phyloP scores from a whole-genome alignment of 2,113 vertebrate genomes.

The Ptilonorhynchus violaceus region DNA sequence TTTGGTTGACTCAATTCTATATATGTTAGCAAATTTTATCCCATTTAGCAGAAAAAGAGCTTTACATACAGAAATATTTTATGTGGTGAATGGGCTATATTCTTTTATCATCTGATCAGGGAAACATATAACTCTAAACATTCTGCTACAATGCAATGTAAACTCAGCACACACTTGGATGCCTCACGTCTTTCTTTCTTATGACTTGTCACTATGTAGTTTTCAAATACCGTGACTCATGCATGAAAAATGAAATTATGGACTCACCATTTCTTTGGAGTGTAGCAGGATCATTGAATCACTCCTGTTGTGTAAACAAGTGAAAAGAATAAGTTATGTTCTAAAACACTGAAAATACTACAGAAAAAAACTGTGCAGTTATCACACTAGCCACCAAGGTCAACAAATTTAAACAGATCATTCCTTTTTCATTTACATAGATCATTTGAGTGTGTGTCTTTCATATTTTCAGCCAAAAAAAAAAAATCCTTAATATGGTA shows the following conservation, averaged over 20 bases:
- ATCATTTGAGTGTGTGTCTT: not conserved
- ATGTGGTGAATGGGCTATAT: not conserved
- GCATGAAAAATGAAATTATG: not conserved
- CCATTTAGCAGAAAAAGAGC: not conserved
- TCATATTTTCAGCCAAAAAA: not conserved
- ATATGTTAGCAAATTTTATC: not conserved
- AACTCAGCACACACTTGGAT: not conserved
- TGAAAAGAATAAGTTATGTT: not conserved
- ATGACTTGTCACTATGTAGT: not conserved
- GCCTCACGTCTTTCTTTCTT: not conserved
- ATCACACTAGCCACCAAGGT: not conserved
- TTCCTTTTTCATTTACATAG: not conserved
- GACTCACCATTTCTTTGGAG: not conserved
- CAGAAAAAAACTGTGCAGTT: not conserved
- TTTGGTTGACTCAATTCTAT: not conserved
- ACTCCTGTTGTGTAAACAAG: not conserved
- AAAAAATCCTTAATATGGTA: not conserved
- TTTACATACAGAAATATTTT: not conserved
- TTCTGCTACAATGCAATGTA: not conserved
- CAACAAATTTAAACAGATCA: not conserved
- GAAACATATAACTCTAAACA: not conserved
- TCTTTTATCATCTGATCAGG: not conserved
- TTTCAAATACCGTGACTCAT: not conserved
- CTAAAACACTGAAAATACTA: not conserved
- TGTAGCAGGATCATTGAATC: not conserved